Evolutionary conservation across 1,140 invertebrate genomes (phyloP), one percentile per base, ranked within the genome.

Genomic region (Atta cephalotes): DNA sequence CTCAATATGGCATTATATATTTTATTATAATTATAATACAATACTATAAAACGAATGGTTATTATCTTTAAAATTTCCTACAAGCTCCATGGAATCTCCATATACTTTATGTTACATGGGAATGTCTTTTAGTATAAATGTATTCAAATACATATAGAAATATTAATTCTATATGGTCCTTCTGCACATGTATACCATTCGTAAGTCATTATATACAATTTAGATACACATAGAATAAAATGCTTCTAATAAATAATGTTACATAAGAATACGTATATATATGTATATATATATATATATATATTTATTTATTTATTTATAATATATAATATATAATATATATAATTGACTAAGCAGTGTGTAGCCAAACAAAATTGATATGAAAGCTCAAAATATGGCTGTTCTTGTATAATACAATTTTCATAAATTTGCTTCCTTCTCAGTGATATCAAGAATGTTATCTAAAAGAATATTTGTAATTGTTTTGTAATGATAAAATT

Each of bases 261-360:
- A 70, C 76, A 63, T 63, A 82, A 39, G 62, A 31, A 3, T 45
- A 14, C 21, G 9, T 39, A 60, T 76, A 80, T 60, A 16, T 51
- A 16, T 51, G 10, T 49, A 12, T 49, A 12, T 12, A 35, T 35
- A 14, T 51, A 28, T 28, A 28, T 28, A 28, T 28, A 28, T 28
- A 28, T 28, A 12, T 31, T 21, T 21, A 31, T 31, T 49, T 49
- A 51, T 51, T 31, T 31, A 51, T 51, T 14, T 51, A 51, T 51
- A 51, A 3, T 49, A 49, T 63, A n/a, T 21, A 25, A 25, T 25
- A 25, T 49, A 14, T 58, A 58, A 39, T 87, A 71, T 88, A 85
- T 74, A 68, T 91, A 92, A 92, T 92, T 92, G 92, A 92, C 91
- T 91, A 91, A 91, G 80, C 90, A 92, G 86, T 86, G 84, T 91